A percentile compares a stretch with the other conserved stretches of the same genome.
Evolutionary conservation across 2,113 vertebrate genomes (phyloP).

Genomic region (Pterocles burchelli): DNA sequence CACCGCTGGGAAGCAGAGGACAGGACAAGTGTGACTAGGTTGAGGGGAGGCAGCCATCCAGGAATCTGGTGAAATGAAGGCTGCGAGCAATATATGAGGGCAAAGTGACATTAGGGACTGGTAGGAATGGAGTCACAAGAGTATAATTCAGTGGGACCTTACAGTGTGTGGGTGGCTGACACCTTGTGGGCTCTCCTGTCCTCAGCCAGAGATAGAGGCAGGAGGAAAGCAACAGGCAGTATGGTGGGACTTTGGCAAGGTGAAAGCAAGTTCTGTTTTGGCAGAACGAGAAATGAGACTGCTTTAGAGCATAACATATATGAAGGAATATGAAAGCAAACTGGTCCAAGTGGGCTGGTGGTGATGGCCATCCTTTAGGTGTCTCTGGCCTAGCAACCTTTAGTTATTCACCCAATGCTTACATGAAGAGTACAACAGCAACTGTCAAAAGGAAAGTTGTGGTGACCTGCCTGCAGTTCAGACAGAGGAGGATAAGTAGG

Average conservation of each 20-base stretch:
- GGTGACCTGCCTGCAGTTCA: not conserved
- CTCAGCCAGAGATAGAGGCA: not conserved
- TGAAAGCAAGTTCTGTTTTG: not conserved
- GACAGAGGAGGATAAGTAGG: not conserved
- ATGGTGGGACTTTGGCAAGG: fast-evolving
- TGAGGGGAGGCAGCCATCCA: fast-evolving
- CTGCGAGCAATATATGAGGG: not conserved
- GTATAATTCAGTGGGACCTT: no score
- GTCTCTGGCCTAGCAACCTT: not conserved
- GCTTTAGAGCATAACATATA: not conserved
- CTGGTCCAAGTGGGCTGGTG: not conserved
- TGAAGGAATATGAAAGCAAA: not conserved
- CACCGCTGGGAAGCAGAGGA: not conserved
- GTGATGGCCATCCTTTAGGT: not conserved
- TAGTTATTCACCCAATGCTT: not conserved
- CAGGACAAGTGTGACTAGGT: fast-evolving
- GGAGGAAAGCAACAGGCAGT: not conserved
- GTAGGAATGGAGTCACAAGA: fast-evolving
- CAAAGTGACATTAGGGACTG: not conserved
- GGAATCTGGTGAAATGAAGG: not conserved
- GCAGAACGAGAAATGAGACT: not conserved
- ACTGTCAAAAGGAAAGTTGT: not conserved
- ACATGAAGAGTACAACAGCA: not conserved
- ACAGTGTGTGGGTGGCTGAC: fast-evolving
- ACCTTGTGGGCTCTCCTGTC: fast-evolving